phyloP scores from a whole-genome alignment of 2,888 invertebrate genomes.

The Agrotis clavis region DNA sequence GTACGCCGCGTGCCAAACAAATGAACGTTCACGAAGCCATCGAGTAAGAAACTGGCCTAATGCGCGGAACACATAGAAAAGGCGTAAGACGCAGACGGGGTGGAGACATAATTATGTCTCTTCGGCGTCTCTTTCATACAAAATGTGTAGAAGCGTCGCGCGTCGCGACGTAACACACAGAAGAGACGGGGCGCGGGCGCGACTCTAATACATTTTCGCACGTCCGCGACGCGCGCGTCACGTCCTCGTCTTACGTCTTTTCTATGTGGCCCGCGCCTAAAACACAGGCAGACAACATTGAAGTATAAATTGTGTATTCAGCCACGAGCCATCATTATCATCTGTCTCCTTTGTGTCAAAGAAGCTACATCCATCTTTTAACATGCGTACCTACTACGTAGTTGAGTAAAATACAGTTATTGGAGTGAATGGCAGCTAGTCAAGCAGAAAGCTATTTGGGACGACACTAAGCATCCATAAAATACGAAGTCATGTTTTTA shows the following conservation, averaged over 20 bases:
- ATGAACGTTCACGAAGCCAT: not conserved
- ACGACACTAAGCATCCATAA: constrained; percentile 7
- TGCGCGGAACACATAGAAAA: too few species aligned
- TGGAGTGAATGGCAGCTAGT: constrained; percentile 10
- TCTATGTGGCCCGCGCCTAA: too few species aligned
- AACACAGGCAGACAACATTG: not conserved
- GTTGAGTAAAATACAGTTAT: constrained; percentile 23
- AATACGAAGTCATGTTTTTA: constrained; percentile 19
- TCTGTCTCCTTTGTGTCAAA: constrained; percentile 18
- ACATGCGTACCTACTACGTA: constrained; percentile 5
- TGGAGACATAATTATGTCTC: too few species aligned
- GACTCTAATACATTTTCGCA: too few species aligned
- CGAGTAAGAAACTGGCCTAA: not conserved
- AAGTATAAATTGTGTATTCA: constrained; percentile 14
- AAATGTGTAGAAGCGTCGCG: too few species aligned
- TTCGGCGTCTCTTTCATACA: too few species aligned
- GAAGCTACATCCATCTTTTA: not conserved
- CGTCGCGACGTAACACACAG: too few species aligned
- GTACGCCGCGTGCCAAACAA: not conserved
- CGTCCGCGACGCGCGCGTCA: too few species aligned
- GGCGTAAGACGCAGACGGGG: too few species aligned
- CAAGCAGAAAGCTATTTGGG: constrained; percentile 37
- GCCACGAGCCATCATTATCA: constrained; percentile 22
- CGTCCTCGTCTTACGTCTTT: too few species aligned
- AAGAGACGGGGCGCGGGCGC: too few species aligned